Percentiles rank a stretch among this genome's conserved stretches.
These are phyloP conservation scores for Nettapus auritus DNA, from an alignment of 2,113 vertebrate genomes.

Conservation along the genomic window DNA sequence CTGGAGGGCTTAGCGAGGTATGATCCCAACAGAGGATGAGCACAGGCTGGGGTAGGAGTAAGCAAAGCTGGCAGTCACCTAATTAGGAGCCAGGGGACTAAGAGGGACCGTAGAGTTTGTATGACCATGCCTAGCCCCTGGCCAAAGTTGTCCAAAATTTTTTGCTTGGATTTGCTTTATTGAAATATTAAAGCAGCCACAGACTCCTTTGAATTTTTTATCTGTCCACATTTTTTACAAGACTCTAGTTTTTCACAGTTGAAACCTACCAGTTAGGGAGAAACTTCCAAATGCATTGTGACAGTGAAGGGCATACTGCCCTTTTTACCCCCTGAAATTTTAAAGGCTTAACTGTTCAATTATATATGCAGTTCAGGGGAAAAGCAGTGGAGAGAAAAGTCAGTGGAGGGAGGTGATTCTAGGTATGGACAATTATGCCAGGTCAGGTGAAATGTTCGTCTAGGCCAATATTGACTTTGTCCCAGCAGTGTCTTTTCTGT, in stretches of 20 bases:
- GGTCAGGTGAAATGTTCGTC: not conserved
- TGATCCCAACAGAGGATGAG: not conserved
- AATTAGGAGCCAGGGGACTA: not conserved
- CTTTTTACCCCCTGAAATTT: not conserved
- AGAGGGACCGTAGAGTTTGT: not conserved
- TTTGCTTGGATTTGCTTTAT: not conserved
- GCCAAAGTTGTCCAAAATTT: not conserved
- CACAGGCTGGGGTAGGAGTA: not conserved
- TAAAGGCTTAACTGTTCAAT: not conserved
- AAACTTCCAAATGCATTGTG: not conserved
- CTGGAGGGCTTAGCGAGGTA: not conserved
- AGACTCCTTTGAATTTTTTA: not conserved
- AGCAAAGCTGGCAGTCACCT: not conserved
- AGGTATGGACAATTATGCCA: not conserved
- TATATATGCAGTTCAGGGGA: not conserved
- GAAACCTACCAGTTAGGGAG: not conserved
- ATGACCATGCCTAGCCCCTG: not conserved
- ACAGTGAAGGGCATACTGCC: not conserved
- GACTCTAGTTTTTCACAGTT: not conserved
- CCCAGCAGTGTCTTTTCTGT: not conserved
- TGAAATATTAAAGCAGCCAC: not conserved
- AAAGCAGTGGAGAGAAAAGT: not conserved
- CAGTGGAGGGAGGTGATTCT: not conserved
- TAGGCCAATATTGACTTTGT: not conserved
- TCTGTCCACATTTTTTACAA: not conserved